phyloP scores from a whole-genome alignment of 2,797 vertebrate genomes.

The Sebastes matsubarae region DNA sequence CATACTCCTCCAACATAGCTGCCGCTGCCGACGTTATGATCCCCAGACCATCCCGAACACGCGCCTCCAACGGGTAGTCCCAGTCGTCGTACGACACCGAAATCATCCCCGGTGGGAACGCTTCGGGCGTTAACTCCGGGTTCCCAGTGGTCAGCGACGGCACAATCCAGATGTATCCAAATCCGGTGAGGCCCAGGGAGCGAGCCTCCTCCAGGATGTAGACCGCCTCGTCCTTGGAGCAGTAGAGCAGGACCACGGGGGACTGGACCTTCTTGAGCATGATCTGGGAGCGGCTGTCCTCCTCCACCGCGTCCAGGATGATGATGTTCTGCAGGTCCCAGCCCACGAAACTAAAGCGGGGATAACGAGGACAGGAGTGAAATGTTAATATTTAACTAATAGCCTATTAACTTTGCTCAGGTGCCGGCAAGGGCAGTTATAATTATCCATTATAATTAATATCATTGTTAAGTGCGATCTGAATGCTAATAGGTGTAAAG shows the following conservation, averaged over 20 bases:
- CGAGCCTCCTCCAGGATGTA: conserved; percentile 95
- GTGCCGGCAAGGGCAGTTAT: conserved; percentile 52
- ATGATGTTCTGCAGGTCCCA: conserved; percentile 97
- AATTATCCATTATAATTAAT: conserved; percentile 65
- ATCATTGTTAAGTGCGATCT: conserved; percentile 49
- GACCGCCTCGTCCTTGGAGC: conserved; percentile 94
- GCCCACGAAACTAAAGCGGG: conserved; percentile 88
- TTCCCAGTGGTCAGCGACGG: conserved; percentile 94
- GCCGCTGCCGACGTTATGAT: conserved; percentile 94
- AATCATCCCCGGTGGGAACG: conserved; percentile 95
- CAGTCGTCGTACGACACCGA: conserved; percentile 97
- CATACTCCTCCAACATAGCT: conserved; percentile 94
- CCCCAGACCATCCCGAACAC: conserved; percentile 93
- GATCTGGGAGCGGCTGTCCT: conserved; percentile 91
- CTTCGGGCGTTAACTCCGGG: conserved; percentile 90
- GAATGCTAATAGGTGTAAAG: conserved; percentile 52
- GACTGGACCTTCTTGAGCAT: conserved; percentile 98
- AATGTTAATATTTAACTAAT: conserved; percentile 59
- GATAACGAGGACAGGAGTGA: conserved; percentile 41
- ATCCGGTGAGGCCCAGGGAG: conserved; percentile 94
- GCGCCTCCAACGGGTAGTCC: conserved; percentile 94
- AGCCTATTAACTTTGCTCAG: conserved; percentile 58
- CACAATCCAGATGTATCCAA: conserved; percentile 98
- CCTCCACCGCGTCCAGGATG: conserved; percentile 90
- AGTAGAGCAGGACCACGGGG: conserved; percentile 94